Conservation (phyloP, 2,797 vertebrate genomes). For the Calcarius lapponicus region DNA sequence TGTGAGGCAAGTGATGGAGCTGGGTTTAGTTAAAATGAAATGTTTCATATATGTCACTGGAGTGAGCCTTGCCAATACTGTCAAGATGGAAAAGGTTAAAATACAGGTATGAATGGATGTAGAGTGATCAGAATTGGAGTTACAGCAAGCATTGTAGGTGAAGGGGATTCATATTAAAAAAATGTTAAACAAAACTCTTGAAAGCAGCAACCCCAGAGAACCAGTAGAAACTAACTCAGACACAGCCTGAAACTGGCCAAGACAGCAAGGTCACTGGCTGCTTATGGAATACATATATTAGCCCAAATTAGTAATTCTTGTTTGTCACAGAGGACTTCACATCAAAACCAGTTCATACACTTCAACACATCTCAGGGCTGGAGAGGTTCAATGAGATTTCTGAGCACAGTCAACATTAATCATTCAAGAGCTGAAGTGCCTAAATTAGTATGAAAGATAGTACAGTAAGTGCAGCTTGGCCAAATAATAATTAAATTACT, state of each 20-base stretch:
- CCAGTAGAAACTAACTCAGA: not conserved
- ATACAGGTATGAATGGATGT: not conserved
- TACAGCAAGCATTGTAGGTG: not conserved
- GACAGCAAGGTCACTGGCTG: not conserved
- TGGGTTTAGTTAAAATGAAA: not conserved
- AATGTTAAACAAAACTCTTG: not conserved
- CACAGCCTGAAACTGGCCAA: not conserved
- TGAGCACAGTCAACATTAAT: conserved; percentile 14
- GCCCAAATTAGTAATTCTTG: not conserved
- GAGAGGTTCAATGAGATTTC: not conserved
- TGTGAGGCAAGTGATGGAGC: not conserved
- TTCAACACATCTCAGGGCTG: not conserved
- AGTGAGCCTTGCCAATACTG: not conserved
- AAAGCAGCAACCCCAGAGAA: not conserved
- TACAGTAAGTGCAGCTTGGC: not conserved
- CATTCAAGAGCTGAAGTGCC: conserved; percentile 23
- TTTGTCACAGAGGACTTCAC: not conserved
- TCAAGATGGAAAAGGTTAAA: not conserved
- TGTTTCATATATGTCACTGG: not conserved
- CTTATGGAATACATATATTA: not conserved
- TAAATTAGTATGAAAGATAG: conserved; percentile 20
- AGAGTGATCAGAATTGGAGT: not conserved
- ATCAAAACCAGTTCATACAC: not conserved
- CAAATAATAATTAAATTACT: conserved; percentile 53
- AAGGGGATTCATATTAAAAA: not conserved